Conservation (phyloP, 2,888 invertebrate genomes). For the Acanthopleura granulata region DNA sequence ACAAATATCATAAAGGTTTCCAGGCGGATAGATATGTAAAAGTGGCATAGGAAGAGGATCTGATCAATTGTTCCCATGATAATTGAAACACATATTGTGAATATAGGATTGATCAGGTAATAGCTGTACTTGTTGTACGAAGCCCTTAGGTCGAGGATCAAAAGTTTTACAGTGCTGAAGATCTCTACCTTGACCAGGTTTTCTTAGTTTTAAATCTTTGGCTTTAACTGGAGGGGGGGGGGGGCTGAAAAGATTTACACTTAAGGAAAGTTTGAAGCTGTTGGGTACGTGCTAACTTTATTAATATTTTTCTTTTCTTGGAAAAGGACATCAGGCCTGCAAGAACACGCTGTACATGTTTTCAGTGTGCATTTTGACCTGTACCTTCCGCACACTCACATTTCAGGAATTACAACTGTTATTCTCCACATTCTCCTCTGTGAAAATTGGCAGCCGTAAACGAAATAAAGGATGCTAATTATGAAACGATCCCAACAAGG, state of each 20-base stretch:
- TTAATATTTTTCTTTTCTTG: slow-evolving; percentile 17
- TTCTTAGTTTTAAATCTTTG: slow-evolving; percentile 14
- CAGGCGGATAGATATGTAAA: slow-evolving; percentile 31
- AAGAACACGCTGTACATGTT: slow-evolving; percentile 36
- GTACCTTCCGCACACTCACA: slow-evolving; percentile 43
- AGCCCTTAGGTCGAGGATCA: slow-evolving; percentile 4
- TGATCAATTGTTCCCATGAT: not conserved
- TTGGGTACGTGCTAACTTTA: slow-evolving; percentile 33
- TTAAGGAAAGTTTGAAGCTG: slow-evolving; percentile 32
- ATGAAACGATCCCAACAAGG: too few species aligned
- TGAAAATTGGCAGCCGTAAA: not conserved
- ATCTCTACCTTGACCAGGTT: slow-evolving; percentile 12
- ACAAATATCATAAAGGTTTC: slow-evolving; percentile 30
- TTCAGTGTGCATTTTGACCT: slow-evolving; percentile 43
- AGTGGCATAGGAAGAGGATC: slow-evolving; percentile 34
- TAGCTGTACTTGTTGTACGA: not conserved
- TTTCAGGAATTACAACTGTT: slow-evolving; percentile 29
- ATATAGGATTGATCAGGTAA: not conserved
- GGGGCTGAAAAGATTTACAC: slow-evolving; percentile 25
- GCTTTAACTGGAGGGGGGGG: slow-evolving; percentile 33
- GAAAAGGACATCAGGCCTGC: slow-evolving; percentile 26
- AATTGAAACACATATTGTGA: slow-evolving; percentile 31
- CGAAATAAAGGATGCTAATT: not conserved
- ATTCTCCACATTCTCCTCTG: not conserved
- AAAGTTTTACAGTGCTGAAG: not conserved